Percentiles rank a stretch among this genome's conserved stretches.
Conservation (phyloP, 2,888 invertebrate genomes). For the Maniola hyperantus region DNA sequence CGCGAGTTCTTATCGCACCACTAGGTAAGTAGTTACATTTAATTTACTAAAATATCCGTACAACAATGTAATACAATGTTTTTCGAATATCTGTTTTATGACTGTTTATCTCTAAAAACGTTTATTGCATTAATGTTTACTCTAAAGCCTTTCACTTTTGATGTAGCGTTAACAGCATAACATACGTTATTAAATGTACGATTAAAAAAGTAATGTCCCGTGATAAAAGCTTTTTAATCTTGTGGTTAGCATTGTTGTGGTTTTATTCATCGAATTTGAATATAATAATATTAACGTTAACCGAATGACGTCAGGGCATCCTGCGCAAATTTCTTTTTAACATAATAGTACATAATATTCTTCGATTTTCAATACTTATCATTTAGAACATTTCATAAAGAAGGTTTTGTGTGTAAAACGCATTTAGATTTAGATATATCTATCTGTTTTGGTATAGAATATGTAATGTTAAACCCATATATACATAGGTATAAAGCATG, state of each 20-base stretch:
- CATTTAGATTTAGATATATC: no score
- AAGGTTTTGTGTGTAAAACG: no score
- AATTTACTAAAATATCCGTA: background rate
- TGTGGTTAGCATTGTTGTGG: conserved; percentile 6
- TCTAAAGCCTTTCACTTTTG: conserved; percentile 19
- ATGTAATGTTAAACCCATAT: no score
- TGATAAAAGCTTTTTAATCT: conserved; percentile 13
- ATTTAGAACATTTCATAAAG: no score
- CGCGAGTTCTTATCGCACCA: no score
- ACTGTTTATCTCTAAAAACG: conserved; percentile 15
- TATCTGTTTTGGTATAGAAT: no score
- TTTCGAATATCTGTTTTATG: conserved; percentile 11
- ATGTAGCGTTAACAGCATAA: conserved; percentile 15
- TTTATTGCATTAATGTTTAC: conserved; percentile 20
- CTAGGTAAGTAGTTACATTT: no score
- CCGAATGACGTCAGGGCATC: conserved; percentile 3
- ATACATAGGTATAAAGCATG: no score
- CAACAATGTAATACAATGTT: background rate
- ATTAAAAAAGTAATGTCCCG: background rate
- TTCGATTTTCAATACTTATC: no score
- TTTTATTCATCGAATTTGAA: background rate
- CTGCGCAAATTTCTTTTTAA: background rate
- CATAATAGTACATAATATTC: no score
- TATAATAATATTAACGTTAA: background rate
- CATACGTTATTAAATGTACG: background rate